phyloP scores from a whole-genome alignment of 64 coral and sea anemone genomes.

The Porites australiensis region DNA sequence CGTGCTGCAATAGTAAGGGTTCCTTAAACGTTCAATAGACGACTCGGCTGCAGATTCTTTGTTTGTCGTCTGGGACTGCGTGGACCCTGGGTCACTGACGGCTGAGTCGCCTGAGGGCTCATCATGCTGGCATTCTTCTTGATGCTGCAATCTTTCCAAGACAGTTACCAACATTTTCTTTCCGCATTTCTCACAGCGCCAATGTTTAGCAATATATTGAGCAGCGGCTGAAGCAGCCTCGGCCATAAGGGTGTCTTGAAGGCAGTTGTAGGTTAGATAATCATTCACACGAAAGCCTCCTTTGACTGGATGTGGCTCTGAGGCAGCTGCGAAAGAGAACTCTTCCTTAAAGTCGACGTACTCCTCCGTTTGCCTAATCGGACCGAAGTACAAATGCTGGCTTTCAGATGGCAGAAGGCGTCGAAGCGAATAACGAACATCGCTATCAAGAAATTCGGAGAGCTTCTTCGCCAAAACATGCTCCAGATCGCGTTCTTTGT shows the following conservation, averaged over 20 bases:
- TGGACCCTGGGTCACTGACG: neutral
- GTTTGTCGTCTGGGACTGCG: neutral
- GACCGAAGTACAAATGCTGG: constrained; percentile 80
- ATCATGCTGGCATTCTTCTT: constrained; percentile 68
- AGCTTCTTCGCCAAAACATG: constrained; percentile 80
- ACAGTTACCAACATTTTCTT: constrained; percentile 89
- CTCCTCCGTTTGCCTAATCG: neutral
- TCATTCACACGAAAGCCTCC: constrained; percentile 93
- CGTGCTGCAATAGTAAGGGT: constrained; percentile 58
- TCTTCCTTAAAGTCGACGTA: neutral
- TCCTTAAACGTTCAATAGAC: constrained; percentile 62
- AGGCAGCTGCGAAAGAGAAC: constrained; percentile 49
- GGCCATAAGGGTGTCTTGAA: constrained; percentile 67
- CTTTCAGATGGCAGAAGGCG: constrained; percentile 80
- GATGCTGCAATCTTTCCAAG: constrained; percentile 79
- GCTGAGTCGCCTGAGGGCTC: neutral
- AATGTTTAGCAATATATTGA: constrained; percentile 89
- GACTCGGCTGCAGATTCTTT: neutral
- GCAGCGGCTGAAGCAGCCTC: constrained; percentile 89
- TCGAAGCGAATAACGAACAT: constrained; percentile 81
- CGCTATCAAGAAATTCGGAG: constrained; percentile 90
- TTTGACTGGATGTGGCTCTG: constrained; percentile 74
- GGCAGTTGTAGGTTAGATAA: constrained; percentile 93
- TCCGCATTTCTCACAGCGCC: constrained; percentile 83
- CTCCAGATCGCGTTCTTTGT: constrained; percentile 85